A percentile compares a stretch with the other conserved stretches of the same genome.
These are phyloP conservation scores for Leptocoma aspasia DNA, from an alignment of 2,113 vertebrate genomes.

Conservation along the genomic window DNA sequence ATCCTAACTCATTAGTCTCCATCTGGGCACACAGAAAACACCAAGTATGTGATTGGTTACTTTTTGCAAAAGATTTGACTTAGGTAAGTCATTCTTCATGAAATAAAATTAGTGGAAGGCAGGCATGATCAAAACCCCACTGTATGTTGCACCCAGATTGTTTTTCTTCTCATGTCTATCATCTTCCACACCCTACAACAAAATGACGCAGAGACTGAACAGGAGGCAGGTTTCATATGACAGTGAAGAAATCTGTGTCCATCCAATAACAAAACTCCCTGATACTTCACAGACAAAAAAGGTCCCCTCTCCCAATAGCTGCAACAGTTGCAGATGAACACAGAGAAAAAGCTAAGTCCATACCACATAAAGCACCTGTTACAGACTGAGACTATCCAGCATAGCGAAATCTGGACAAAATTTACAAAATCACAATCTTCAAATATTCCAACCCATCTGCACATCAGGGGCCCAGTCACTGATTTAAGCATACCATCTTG, in stretches of 20 bases:
- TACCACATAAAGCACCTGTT: not conserved
- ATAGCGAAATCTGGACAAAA: not conserved
- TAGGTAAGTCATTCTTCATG: not conserved
- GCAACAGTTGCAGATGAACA: not conserved
- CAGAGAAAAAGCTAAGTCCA: not conserved
- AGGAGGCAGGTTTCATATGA: not conserved
- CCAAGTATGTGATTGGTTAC: not conserved
- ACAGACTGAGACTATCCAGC: not conserved
- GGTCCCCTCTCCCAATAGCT: not conserved
- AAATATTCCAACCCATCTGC: not conserved
- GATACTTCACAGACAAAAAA: not conserved
- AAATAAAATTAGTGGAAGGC: not conserved
- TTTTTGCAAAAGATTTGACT: not conserved
- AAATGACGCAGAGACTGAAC: not conserved
- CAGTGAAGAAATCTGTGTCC: not conserved
- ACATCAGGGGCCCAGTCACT: not conserved
- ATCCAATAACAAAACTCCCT: not conserved
- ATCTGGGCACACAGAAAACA: not conserved
- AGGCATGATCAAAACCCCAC: not conserved
- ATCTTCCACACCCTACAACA: not conserved
- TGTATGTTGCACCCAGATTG: not conserved
- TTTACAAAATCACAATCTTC: not conserved
- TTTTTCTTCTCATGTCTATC: not conserved
- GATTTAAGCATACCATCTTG: fast-evolving
- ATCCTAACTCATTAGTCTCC: not conserved